Conservation (phyloP, 23 tunicate species). For the Styela clava region DNA sequence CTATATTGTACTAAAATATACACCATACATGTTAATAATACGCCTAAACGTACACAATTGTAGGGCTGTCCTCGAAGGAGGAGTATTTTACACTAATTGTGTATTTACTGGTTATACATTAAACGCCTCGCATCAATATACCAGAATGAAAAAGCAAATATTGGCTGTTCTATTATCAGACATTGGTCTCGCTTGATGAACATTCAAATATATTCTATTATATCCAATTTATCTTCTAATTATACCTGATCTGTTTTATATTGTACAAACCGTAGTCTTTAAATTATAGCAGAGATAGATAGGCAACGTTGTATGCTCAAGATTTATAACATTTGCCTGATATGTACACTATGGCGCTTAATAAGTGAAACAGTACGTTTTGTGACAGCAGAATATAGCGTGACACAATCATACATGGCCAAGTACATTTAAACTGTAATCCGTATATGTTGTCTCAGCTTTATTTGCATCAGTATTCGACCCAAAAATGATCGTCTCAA, state of each 20-base stretch:
- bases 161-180: background rate
- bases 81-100: constrained; percentile 12
- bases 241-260: background rate
- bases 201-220: background rate
- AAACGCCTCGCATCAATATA: constrained; percentile 5
- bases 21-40: too few species aligned
- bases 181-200: background rate
- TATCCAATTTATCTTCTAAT: background rate
- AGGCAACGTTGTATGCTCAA: background rate
- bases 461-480: too few species aligned
- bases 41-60: too few species aligned
- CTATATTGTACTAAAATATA: too few species aligned
- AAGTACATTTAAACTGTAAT: too few species aligned
- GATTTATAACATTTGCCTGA: background rate
- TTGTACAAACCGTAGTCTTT: too few species aligned
- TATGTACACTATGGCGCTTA: background rate
- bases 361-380: background rate
- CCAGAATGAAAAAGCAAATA: background rate
- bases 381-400: too few species aligned
- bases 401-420: too few species aligned
- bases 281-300: too few species aligned
- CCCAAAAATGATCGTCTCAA: too few species aligned
- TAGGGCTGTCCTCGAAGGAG: background rate
- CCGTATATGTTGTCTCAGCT: too few species aligned
- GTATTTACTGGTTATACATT: constrained; percentile 12